Conservation (phyloP, 2,113 vertebrate species). For the Aspiorhynchus laticeps region DNA sequence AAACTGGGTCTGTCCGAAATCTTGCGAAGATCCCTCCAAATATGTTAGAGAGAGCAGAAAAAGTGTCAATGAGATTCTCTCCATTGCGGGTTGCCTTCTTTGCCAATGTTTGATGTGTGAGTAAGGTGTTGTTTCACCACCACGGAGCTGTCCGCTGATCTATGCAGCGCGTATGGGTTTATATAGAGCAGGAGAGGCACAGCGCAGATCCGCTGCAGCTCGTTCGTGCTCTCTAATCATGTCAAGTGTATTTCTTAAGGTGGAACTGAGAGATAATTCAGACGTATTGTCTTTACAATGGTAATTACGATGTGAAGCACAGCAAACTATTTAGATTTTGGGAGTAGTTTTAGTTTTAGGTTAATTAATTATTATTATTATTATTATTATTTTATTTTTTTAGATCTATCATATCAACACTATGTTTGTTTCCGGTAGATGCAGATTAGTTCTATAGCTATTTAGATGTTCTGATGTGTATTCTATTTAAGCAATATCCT, state of each 20-base stretch:
- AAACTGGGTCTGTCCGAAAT: conserved; percentile 91
- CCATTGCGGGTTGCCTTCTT: conserved; percentile 59
- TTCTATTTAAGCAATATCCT: neutral
- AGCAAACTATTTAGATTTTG: neutral
- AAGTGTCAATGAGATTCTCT: conserved; percentile 75
- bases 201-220: conserved; percentile 68
- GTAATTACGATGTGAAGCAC: neutral
- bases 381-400: too few species aligned
- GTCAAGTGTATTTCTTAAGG: conserved; percentile 72
- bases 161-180: conserved; percentile 64
- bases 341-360: neutral
- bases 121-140: conserved; percentile 58
- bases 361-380: too few species aligned
- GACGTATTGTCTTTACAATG: neutral
- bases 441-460: neutral
- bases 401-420: neutral
- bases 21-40: conserved; percentile 74
- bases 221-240: conserved; percentile 54
- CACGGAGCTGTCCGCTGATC: conserved; percentile 70
- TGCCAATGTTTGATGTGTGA: neutral
- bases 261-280: conserved; percentile 53
- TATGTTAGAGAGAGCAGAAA: conserved; percentile 73
- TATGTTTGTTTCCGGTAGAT: neutral
- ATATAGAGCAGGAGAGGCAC: conserved; percentile 68
- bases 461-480: neutral